A percentile compares a stretch with the other conserved stretches of the same genome.
These are phyloP conservation scores for Agelas oroides DNA, from an alignment of 37 sponge, comb jelly and placozoan genomes.

Conservation along the genomic window DNA sequence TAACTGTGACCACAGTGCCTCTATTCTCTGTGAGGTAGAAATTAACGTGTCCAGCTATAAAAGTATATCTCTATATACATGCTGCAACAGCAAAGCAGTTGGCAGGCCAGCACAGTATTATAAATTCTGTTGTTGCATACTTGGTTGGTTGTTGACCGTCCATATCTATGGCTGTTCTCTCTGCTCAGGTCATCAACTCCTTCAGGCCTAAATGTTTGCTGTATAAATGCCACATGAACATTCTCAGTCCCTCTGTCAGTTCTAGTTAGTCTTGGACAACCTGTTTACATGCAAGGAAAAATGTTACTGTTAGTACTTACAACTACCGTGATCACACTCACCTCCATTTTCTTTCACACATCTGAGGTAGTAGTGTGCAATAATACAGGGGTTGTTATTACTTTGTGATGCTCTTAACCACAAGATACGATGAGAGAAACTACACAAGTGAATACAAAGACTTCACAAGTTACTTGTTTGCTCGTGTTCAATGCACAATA, in stretches of 20 bases:
- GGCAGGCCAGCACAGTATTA: no score
- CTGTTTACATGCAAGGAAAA: neutral
- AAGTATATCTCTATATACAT: no score
- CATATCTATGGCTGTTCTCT: conserved; percentile 21
- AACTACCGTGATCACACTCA: neutral
- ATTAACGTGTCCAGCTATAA: neutral
- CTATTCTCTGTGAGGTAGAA: conserved; percentile 31
- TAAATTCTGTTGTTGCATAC: neutral
- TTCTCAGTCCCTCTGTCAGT: conserved; percentile 58
- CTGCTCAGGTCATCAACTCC: conserved; percentile 11
- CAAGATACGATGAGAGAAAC: conserved; percentile 45
- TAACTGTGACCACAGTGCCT: conserved; percentile 29
- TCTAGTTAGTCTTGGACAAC: conserved; percentile 31
- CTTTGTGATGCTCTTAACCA: conserved; percentile 34
- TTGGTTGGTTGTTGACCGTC: conserved; percentile 38
- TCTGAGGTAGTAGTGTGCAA: neutral
- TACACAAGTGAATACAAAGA: neutral
- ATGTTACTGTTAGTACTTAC: neutral
- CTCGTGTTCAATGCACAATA: neutral
- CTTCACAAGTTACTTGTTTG: neutral
- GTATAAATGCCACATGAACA: conserved; percentile 5
- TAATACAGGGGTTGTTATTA: conserved; percentile 22
- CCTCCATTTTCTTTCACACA: neutral
- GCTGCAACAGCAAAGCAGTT: no score
- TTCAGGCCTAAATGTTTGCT: conserved; percentile 25